Conservation (phyloP, 2,797 vertebrate genomes). For the Nyctalus aviator region DNA sequence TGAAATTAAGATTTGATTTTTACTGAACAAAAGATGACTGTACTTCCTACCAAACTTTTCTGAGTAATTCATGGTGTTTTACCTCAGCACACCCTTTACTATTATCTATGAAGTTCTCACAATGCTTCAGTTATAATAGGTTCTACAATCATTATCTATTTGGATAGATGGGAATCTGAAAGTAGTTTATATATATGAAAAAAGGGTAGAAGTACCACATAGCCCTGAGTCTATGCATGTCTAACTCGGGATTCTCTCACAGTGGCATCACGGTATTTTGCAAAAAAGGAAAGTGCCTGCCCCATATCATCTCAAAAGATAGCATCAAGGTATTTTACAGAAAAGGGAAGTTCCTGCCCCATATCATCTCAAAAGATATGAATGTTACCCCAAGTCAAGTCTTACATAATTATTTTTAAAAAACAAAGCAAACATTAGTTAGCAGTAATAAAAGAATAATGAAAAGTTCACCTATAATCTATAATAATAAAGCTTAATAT, state of each 20-base stretch:
- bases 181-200: not conserved
- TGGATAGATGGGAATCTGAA: not conserved
- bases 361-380: not conserved
- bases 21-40: conserved; percentile 31
- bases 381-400: not conserved
- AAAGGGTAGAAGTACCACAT: not conserved
- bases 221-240: not conserved
- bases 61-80: conserved; percentile 18
- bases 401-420: not conserved
- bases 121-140: not conserved
- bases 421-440: conserved; percentile 17
- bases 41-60: conserved; percentile 23
- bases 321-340: not conserved
- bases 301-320: not conserved
- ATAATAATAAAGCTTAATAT: no score
- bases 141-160: not conserved
- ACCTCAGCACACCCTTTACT: not conserved
- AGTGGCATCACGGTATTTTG: not conserved
- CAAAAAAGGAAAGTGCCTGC: conserved; percentile 8
- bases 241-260: not conserved
- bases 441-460: conserved; percentile 27
- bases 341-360: not conserved
- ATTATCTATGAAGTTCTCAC: not conserved
- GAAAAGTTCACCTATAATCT: not conserved
- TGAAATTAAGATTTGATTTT: conserved; percentile 53